phyloP scores from a whole-genome alignment of 1,140 invertebrate genomes.

The Pachypeltis micranthus region DNA sequence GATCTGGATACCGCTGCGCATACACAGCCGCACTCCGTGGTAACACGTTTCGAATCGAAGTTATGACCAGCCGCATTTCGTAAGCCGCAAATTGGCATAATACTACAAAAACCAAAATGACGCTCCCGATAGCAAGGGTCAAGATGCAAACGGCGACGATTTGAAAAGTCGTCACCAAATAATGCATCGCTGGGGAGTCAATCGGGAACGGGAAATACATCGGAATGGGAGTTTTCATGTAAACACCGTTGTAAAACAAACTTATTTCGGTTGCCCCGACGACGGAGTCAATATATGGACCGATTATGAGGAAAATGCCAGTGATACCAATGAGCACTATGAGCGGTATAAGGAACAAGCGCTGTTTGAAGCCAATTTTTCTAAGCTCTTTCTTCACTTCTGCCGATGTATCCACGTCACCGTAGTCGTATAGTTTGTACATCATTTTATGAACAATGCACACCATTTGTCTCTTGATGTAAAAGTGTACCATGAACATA shows the following conservation, averaged over 20 bases:
- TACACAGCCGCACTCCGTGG: background rate
- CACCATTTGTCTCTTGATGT: background rate
- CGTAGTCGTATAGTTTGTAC: background rate
- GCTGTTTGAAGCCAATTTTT: too few species aligned
- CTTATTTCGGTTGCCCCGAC: background rate
- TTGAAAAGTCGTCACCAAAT: background rate
- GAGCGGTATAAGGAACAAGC: background rate
- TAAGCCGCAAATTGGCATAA: background rate
- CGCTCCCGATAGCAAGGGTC: background rate
- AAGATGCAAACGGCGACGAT: background rate
- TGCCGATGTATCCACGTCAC: too few species aligned
- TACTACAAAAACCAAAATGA: background rate
- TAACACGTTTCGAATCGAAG: background rate
- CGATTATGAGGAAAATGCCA: background rate
- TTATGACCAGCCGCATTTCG: background rate
- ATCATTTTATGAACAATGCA: background rate
- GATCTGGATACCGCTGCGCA: background rate
- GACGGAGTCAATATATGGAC: background rate
- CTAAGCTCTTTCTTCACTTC: background rate
- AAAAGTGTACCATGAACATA: background rate
- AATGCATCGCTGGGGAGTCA: background rate
- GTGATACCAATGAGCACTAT: background rate
- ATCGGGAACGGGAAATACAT: background rate
- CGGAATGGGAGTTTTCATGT: background rate
- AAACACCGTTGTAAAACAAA: background rate